A percentile compares a stretch with the other conserved stretches of the same genome.
phyloP scores from a whole-genome alignment of 2,113 vertebrate species.

The Erythrolamprus reginae region DNA sequence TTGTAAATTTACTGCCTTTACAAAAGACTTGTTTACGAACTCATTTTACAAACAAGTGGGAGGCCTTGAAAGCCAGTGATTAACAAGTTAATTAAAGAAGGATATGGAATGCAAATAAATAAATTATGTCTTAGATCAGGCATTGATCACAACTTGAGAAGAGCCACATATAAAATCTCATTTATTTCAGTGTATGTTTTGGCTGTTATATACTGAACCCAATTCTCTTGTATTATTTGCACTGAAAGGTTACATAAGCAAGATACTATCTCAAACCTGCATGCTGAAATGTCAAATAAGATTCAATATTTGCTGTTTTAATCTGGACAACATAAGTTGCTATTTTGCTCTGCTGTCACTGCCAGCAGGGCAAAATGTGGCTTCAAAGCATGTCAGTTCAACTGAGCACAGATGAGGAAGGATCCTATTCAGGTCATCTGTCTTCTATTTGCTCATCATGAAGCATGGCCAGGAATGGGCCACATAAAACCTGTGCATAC shows the following conservation, averaged over 20 bases:
- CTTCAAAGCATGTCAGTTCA: constrained; percentile 27
- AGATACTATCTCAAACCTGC: constrained; percentile 4
- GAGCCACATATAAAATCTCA: background rate
- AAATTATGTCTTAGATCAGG: background rate
- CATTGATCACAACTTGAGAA: background rate
- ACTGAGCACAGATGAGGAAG: background rate
- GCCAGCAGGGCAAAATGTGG: constrained; percentile 28
- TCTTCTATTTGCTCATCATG: background rate
- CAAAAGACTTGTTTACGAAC: background rate
- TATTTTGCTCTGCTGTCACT: constrained; percentile 5
- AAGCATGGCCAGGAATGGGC: background rate
- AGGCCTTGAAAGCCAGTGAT: background rate
- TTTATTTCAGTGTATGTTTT: background rate
- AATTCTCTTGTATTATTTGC: constrained; percentile 27
- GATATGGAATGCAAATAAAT: background rate
- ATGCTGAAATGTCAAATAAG: constrained; percentile 45
- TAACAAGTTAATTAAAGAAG: background rate
- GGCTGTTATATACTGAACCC: constrained; percentile 14
- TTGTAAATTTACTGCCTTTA: background rate
- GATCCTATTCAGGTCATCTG: background rate
- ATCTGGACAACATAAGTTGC: constrained; percentile 35
- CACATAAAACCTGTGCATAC: background rate
- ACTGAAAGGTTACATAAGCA: background rate
- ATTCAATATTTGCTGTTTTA: constrained; percentile 51
- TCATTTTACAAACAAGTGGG: background rate